Percentiles rank a stretch among this genome's conserved stretches.
Evolutionary conservation across 2,113 vertebrate species (phyloP).

Genomic region (Pteronura brasiliensis): DNA sequence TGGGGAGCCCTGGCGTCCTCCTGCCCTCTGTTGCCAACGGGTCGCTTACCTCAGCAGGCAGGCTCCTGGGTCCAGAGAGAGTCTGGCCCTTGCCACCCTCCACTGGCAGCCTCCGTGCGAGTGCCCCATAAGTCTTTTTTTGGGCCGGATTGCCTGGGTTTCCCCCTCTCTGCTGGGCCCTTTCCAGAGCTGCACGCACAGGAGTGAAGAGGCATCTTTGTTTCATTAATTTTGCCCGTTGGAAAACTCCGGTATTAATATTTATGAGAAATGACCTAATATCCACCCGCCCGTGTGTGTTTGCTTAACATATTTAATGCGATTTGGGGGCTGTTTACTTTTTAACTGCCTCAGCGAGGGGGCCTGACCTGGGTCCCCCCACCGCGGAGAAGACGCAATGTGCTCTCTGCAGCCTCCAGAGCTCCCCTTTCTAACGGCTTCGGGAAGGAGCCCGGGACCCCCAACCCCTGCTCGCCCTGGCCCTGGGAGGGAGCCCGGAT

Average conservation of each 20-base stretch:
- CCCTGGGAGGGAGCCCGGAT: not conserved
- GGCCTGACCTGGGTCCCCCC: not conserved
- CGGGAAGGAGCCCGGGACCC: not conserved
- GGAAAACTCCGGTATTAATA: conserved; percentile 80
- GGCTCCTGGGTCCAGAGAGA: not conserved
- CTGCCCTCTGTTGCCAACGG: not conserved
- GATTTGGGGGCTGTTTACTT: conserved; percentile 73
- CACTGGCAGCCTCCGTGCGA: not conserved
- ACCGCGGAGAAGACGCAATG: fast-evolving
- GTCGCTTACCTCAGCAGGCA: not conserved
- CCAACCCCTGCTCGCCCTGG: fast-evolving
- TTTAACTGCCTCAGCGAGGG: conserved; percentile 53
- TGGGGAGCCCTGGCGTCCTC: not conserved
- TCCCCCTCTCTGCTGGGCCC: conserved; percentile 24
- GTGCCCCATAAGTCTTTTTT: not conserved
- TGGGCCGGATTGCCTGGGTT: not conserved
- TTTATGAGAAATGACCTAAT: conserved; percentile 80
- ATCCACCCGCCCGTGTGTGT: conserved; percentile 66
- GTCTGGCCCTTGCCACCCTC: conserved; percentile 44
- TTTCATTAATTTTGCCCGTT: conserved; percentile 68
- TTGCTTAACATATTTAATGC: conserved; percentile 74
- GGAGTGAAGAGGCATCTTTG: conserved; percentile 78
- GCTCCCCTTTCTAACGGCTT: not conserved
- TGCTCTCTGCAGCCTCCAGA: not conserved
- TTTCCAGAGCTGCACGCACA: conserved; percentile 55